These are phyloP conservation scores for Spinus olivaceus DNA, from an alignment of 2,797 vertebrate genomes.

Conservation along the genomic window DNA sequence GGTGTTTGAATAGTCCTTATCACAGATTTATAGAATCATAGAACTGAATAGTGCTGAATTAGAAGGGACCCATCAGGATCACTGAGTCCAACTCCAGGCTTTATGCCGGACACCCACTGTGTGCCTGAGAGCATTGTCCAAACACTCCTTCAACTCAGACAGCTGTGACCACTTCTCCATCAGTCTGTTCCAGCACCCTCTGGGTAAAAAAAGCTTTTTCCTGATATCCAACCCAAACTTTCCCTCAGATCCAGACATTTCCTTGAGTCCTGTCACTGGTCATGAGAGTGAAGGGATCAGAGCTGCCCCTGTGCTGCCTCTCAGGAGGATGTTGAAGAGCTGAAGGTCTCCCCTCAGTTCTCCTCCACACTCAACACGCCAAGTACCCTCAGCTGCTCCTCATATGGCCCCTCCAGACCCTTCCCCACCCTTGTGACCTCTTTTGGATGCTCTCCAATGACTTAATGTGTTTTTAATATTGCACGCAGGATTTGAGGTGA, in stretches of 20 bases:
- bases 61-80: not conserved
- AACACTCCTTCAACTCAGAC: not conserved
- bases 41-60: not conserved
- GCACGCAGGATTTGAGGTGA: not conserved
- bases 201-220: not conserved
- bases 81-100: not conserved
- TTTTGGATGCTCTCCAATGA: not conserved
- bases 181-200: not conserved
- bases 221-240: not conserved
- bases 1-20: not conserved
- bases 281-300: not conserved
- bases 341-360: not conserved
- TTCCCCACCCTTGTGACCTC: not conserved
- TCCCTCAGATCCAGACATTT: not conserved
- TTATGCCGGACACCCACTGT: not conserved
- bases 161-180: not conserved
- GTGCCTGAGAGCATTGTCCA: not conserved
- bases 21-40: not conserved
- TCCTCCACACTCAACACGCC: not conserved
- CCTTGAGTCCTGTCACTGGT: not conserved
- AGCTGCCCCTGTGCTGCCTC: not conserved
- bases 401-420: not conserved
- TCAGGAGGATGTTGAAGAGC: not conserved
- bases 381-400: not conserved
- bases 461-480: not conserved